Percentiles rank a stretch among this genome's conserved stretches.
These are phyloP conservation scores for Anisognathus igniventris DNA, from an alignment of 2,797 vertebrate species.

Conservation along the genomic window DNA sequence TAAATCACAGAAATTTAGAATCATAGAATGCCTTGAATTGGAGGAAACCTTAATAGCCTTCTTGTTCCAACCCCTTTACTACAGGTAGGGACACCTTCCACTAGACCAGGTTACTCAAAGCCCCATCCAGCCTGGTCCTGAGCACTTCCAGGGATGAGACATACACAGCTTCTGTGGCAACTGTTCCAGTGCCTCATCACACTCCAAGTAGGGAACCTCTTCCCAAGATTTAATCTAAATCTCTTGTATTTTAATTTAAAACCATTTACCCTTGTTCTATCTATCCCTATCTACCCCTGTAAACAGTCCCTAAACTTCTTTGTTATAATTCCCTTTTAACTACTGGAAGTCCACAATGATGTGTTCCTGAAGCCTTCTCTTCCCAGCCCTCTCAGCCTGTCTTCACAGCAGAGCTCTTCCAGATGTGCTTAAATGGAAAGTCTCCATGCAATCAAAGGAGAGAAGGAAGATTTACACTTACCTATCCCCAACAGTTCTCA, in stretches of 20 bases:
- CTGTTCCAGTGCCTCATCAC: background rate
- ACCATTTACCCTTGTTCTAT: background rate
- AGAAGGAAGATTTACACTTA: background rate
- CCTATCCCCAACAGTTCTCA: fast-evolving
- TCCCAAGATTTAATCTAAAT: background rate
- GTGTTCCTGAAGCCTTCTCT: background rate
- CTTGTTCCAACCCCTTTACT: background rate
- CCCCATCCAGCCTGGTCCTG: background rate
- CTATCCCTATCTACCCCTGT: background rate
- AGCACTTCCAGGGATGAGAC: background rate
- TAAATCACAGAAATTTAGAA: background rate
- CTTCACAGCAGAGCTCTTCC: background rate
- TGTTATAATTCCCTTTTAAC: background rate
- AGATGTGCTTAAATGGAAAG: background rate
- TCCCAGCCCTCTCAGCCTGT: background rate
- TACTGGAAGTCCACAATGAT: background rate
- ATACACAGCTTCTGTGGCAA: background rate
- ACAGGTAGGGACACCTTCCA: background rate
- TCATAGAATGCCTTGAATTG: background rate
- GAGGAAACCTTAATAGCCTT: background rate
- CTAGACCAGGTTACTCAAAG: background rate
- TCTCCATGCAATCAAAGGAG: background rate
- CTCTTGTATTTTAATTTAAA: background rate
- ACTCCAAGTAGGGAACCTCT: background rate
- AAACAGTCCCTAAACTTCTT: background rate